Base-by-base conservation (phyloP, 92 coral and sea anemone genomes). In the Paramuricea clavata region DNA sequence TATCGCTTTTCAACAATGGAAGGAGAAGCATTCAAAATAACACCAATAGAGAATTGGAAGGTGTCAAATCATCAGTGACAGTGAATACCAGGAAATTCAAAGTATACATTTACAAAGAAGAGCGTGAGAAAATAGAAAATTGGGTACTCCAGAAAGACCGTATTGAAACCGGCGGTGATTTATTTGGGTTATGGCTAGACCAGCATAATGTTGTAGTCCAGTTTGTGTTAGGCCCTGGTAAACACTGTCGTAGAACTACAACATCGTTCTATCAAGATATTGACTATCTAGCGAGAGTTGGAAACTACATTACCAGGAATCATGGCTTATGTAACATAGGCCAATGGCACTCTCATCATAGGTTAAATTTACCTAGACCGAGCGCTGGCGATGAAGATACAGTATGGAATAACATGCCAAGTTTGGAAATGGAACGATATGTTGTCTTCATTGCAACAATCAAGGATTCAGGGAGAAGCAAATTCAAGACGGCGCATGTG, bases 321-420 rank as follows among this genome's bases (percentile, higher is more conserved):
- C 93, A 95, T 69, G 97, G 97, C 50, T 74, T 95, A 49, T 95
- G 98, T 35, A 94, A 95, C 86, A 93, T 95, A 44, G 98, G 98
- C n/a, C 97, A 95, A 79, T 95, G 98, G 98, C 98, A 95, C 86
- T 95, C 98, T 4, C 98, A 95, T 76, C 98, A 95, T 68, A 92
- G 82, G 41, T 89, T 86, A 15, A 90, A 81, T 28, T 57, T 95
- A 78, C 89, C 92, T 10, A 72, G 86, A 34, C 98, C 98, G 39
- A 95, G 98, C 47, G 86, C 89, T 5, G 98, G 94, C 72, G 98
- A 95, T 81, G 89, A 94, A 69, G 88, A 64, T 47, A 95, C 98
- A 5, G 98, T 95, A 13, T 95, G 97, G 97, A 78, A 59, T 9
- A 95, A 95, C 79, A 95, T 95, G 97, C 93, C 92, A 0, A 67